Conservation (phyloP, 2,113 vertebrate genomes). For the Myotis lucifugus region DNA sequence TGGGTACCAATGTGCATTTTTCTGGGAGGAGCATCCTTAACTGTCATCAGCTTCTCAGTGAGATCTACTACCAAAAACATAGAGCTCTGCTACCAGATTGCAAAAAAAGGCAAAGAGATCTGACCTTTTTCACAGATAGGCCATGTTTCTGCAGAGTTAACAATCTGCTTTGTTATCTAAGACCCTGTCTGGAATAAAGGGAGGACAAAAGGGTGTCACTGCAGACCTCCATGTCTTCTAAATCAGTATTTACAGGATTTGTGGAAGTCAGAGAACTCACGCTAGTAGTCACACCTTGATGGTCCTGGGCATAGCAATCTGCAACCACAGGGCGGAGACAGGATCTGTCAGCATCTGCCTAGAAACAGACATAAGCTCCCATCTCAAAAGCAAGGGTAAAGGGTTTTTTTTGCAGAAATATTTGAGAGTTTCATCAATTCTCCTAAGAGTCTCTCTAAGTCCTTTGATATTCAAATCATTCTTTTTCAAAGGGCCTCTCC, state of each 20-base stretch:
- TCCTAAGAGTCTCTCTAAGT: neutral
- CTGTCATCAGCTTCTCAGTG: neutral
- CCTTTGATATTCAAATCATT: conserved; percentile 21
- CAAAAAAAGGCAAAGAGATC: neutral
- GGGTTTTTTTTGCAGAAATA: conserved; percentile 41
- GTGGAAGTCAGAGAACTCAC: neutral
- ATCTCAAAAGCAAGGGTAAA: neutral
- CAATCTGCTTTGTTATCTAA: neutral
- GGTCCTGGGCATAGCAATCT: neutral
- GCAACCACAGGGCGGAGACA: neutral
- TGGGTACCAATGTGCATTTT: neutral
- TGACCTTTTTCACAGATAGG: neutral
- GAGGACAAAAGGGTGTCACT: neutral
- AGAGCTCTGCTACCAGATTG: neutral
- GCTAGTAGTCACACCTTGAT: neutral
- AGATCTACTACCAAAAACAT: neutral
- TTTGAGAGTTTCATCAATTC: neutral
- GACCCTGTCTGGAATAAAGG: neutral
- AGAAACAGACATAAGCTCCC: neutral
- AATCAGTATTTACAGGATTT: neutral
- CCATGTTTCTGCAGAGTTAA: neutral
- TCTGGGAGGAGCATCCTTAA: neutral
- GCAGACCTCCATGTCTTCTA: neutral
- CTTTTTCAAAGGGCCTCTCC: neutral
- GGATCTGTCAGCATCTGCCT: neutral